These are phyloP conservation scores for Myotis planiceps DNA, from an alignment of 2,797 vertebrate genomes.

Conservation along the genomic window DNA sequence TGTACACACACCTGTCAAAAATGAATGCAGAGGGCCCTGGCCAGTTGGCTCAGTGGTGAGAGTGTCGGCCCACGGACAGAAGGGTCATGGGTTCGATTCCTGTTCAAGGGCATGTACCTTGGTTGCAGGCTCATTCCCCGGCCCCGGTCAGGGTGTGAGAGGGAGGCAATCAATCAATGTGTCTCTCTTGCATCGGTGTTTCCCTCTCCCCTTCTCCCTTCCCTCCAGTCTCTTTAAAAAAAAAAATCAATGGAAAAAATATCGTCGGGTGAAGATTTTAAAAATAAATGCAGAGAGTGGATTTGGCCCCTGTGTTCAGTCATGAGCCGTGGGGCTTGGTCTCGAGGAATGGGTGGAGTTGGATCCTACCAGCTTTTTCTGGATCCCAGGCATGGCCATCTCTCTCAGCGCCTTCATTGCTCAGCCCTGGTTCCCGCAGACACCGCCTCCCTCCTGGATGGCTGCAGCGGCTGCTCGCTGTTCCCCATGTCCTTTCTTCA, in stretches of 20 bases:
- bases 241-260: no score
- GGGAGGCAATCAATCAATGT: no score
- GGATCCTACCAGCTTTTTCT: rapidly evolving
- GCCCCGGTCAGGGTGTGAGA: no score
- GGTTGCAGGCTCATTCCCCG: no score
- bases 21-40: not conserved
- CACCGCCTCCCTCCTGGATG: not conserved
- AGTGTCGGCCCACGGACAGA: no score
- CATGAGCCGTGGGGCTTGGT: not conserved
- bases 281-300: not conserved
- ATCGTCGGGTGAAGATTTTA: no score
- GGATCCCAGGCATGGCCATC: not conserved
- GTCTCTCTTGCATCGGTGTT: no score
- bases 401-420: not conserved
- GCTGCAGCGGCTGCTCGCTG: not conserved
- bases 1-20: not conserved
- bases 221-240: no score
- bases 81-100: no score
- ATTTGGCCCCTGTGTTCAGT: not conserved
- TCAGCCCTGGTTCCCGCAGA: not conserved
- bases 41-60: no score
- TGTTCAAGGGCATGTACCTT: no score
- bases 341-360: not conserved
- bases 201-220: no score
- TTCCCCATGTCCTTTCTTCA: not conserved